Base-by-base conservation (phyloP, 2,113 vertebrate genomes). In the Pelecanus crispus region DNA sequence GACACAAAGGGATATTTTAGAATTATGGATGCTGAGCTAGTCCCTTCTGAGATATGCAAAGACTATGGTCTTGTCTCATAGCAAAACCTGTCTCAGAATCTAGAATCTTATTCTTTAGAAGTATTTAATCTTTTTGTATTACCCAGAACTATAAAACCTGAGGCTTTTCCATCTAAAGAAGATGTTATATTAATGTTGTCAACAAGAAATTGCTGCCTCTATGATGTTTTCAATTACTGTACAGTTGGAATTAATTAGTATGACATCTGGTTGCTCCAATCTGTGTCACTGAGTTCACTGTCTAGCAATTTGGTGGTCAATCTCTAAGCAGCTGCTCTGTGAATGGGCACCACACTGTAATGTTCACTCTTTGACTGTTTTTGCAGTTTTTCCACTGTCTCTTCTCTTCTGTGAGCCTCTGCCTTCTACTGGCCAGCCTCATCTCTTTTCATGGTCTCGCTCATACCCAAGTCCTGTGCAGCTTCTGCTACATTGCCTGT, bases 301-400 rank as follows among this genome's bases (percentile, higher is more conserved):
- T 97, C 97, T 97, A 75, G 81, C 95, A 94, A 97, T 97, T 92
- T 68, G n/a, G 94, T 95, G 94, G 97, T 95, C 91, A 96, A 85
- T 59, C 81, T 71, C 61, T 73, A 73, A 81, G 62, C 85, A 78
- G 63, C 71, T 61, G 34, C 81, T 61, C 53, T 86, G 68, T 90
- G 87, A 94, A 94, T 21, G 62, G 92, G 85, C 89, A 88, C 58
- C 42, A 79, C 65, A 86, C 47, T 0, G 3, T 67, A 93, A 83
- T 61, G 66, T 53, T 87, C 88, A 85, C 38, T 13, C 68, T 88
- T 77, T 45, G 74, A 65, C 63, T 66, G 53, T 14, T 87, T n/a
- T n/a, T n/a, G n/a, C n/a, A n/a, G n/a, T n/a, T n/a, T 71, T 94
- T 88, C 49, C 80, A 47, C 28, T 38, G 31, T 32, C 70, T 86